Conservation (phyloP, 1,140 invertebrate genomes). For the Dendrolimus punctatus region DNA sequence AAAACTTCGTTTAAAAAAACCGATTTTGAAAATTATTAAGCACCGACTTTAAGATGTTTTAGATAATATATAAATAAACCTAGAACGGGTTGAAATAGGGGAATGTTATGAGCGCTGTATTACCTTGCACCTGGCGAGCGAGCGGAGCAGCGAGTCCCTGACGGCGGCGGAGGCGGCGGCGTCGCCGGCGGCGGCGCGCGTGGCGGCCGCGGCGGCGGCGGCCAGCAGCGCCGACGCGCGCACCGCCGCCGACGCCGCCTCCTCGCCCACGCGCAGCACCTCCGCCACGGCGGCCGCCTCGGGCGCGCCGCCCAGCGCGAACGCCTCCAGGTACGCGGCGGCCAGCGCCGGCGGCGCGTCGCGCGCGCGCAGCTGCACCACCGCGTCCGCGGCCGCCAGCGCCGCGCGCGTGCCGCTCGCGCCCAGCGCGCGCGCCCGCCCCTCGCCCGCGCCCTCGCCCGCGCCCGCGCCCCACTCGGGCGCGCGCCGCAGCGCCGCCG, state of each 20-base stretch:
- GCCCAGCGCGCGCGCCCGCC: conserved; percentile 12
- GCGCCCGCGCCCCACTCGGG: conserved; percentile 1
- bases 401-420: conserved; percentile 54
- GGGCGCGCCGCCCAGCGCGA: conserved; percentile 12
- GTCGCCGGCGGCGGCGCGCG: conserved; percentile 1
- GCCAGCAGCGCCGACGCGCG: conserved; percentile 16
- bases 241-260: conserved; percentile 5
- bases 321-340: conserved; percentile 15
- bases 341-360: conserved; percentile 16
- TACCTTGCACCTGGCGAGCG: conserved; percentile 18
- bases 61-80: no score
- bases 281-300: conserved; percentile 9
- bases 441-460: neutral
- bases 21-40: no score
- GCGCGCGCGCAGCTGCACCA: conserved; percentile 17
- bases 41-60: no score
- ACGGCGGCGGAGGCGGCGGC: conserved; percentile 3
- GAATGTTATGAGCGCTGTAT: no score
- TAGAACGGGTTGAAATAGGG: no score
- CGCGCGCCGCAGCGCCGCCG: conserved; percentile 10
- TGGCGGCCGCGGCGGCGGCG: conserved; percentile 10
- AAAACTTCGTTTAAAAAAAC: no score
- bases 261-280: conserved; percentile 13
- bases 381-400: conserved; percentile 76
- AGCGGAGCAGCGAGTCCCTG: conserved; percentile 8